phyloP scores from a whole-genome alignment of 2,113 vertebrate genomes.

The Glareola pratincola region DNA sequence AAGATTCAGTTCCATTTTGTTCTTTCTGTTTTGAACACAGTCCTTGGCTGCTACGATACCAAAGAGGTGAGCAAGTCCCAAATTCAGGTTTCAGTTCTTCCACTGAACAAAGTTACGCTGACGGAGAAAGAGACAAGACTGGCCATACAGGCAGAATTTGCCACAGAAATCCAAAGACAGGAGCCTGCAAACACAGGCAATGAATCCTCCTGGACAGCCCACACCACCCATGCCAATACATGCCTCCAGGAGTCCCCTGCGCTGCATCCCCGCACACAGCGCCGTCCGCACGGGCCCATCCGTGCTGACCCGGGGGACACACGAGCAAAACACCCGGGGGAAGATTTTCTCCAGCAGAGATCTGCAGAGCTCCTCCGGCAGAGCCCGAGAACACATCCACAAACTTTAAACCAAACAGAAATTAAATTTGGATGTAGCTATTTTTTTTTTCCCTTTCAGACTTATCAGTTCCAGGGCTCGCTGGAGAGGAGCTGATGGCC shows the following conservation, averaged over 20 bases:
- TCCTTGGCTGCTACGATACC: background rate
- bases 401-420: background rate
- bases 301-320: accelerated
- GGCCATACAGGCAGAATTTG: background rate
- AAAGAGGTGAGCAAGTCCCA: background rate
- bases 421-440: background rate
- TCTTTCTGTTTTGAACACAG: background rate
- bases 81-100: background rate
- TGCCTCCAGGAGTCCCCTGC: too few relatives aligned
- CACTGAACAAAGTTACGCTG: background rate
- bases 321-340: accelerated
- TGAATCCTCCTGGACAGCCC: background rate
- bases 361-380: background rate
- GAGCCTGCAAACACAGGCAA: background rate
- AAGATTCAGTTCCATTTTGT: background rate
- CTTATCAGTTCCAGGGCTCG: background rate
- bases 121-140: background rate
- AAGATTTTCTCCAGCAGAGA: background rate
- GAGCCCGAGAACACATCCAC: background rate
- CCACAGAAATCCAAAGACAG: background rate
- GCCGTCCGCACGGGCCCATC: background rate
- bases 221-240: background rate
- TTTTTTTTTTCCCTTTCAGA: background rate
- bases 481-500: background rate
- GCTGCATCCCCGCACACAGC: background rate